Evolutionary conservation across 2,888 invertebrate genomes (phyloP), one percentile per base, ranked within the genome.

Genomic region (Pandemis heparana): DNA sequence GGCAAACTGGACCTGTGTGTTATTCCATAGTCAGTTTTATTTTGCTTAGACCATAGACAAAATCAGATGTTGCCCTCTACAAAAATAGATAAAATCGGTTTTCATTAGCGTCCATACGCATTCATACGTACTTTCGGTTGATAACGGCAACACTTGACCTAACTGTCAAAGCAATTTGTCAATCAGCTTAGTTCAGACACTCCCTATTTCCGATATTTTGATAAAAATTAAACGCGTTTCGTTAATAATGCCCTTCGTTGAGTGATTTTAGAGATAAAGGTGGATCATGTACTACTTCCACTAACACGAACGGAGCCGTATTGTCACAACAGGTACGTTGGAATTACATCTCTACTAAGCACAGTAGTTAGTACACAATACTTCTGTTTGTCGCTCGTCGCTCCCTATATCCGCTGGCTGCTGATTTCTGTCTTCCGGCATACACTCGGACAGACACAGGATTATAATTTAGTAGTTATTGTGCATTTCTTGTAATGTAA

Each of bases 151-250:
- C 70, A 69, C 70, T 38, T 7, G 5, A 16, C 9, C 9, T 32
- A 74, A 61, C 70, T 74, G 74, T 74, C 74, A 74, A 65, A 61
- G 59, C 43, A 65, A 74, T 74, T 74, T 74, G 74, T 74, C 74
- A 74, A 74, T 61, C 53, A 53, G 59, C 14, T 18, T 14, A 53
- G 64, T 53, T 9, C 59, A 74, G 74, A 53, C 74, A 74, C 74
- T 74, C 74, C 74, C 74, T 74, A 60, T 70, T 74, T 23, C 64
- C 43, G 43, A 70, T 70, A 65, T 70, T 74, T 48, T 61, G 43
- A 70, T 70, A 69, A 51, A 68, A 70, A 64, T 3, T 14, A 60
- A 60, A 43, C 38, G 14, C 69, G 70, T 70, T 41, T 38, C 14
- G 51, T 70, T 60, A 74, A 74, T 65, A 60, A 70, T 74, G 74